Evolutionary conservation across 2,888 invertebrate species (phyloP).

Genomic region (Dichetophora obliterata): DNA sequence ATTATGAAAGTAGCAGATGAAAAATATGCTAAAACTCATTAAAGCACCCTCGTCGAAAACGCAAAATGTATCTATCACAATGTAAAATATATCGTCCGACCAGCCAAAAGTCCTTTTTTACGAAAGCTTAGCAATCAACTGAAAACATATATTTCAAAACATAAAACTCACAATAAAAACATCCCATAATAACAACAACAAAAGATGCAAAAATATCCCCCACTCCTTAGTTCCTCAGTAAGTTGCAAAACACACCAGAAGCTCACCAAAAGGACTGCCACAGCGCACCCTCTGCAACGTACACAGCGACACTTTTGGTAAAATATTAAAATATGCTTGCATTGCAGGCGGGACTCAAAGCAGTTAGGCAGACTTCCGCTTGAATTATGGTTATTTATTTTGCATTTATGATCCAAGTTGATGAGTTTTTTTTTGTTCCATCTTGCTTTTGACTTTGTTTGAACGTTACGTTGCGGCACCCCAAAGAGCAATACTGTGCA

Average conservation of each 20-base stretch:
- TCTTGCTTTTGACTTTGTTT: neutral
- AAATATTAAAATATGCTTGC: constrained; percentile 6
- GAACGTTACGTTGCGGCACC: neutral
- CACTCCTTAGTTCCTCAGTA: too few species aligned
- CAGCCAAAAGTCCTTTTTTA: neutral
- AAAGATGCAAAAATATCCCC: neutral
- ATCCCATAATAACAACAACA: neutral
- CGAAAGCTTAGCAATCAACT: constrained; percentile 11
- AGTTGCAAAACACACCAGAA: constrained; percentile 3
- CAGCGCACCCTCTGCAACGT: neutral
- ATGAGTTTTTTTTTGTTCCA: constrained; percentile 11
- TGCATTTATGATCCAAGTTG: constrained; percentile 33
- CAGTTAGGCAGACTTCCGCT: constrained; percentile 8
- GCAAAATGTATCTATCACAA: neutral
- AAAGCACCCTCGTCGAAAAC: neutral
- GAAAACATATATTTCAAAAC: constrained; percentile 17
- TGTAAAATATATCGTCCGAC: neutral
- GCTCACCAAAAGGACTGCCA: neutral
- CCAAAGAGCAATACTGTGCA: neutral
- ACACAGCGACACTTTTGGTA: neutral
- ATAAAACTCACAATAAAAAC: neutral
- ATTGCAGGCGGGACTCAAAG: neutral
- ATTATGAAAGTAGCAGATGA: neutral
- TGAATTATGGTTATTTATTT: constrained; percentile 37
- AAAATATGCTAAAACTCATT: constrained; percentile 26